phyloP scores from a whole-genome alignment of 1,140 invertebrate species.

The Ericerus pela region DNA sequence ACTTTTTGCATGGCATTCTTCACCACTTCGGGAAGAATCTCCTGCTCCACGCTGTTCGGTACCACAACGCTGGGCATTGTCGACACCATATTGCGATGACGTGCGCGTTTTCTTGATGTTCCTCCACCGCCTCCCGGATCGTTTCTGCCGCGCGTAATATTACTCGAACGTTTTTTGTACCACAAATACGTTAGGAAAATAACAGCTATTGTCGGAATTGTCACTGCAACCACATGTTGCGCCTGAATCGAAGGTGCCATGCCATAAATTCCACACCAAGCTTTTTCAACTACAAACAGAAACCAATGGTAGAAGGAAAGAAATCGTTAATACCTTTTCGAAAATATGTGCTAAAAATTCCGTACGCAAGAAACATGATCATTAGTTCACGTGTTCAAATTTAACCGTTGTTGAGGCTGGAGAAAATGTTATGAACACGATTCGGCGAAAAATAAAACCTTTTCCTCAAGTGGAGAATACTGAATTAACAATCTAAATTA shows the following conservation, averaged over 20 bases:
- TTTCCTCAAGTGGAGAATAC: background rate
- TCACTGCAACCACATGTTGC: slow-evolving; percentile 1
- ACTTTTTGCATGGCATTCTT: slow-evolving; percentile 10
- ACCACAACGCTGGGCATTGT: background rate
- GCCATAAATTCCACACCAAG: slow-evolving; percentile 9
- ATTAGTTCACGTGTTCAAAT: background rate
- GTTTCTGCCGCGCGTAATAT: background rate
- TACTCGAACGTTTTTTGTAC: slow-evolving; percentile 7
- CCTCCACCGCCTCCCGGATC: background rate
- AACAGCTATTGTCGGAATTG: slow-evolving; percentile 4
- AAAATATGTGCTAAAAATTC: background rate
- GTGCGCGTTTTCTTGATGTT: background rate
- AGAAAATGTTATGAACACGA: background rate
- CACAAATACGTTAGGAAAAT: slow-evolving; percentile 3
- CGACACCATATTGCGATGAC: background rate
- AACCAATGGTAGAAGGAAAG: background rate
- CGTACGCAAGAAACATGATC: background rate
- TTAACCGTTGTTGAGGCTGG: no score
- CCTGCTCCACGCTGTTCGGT: background rate
- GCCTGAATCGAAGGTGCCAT: slow-evolving; percentile 5
- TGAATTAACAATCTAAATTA: no score
- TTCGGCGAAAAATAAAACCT: background rate
- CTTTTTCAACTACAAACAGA: slow-evolving; percentile 3
- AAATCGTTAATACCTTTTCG: background rate
- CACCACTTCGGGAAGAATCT: slow-evolving; percentile 1